Percentiles rank a stretch among this genome's conserved stretches.
phyloP scores from a whole-genome alignment of 2,113 vertebrate species.

The Toxotes jaculatrix region DNA sequence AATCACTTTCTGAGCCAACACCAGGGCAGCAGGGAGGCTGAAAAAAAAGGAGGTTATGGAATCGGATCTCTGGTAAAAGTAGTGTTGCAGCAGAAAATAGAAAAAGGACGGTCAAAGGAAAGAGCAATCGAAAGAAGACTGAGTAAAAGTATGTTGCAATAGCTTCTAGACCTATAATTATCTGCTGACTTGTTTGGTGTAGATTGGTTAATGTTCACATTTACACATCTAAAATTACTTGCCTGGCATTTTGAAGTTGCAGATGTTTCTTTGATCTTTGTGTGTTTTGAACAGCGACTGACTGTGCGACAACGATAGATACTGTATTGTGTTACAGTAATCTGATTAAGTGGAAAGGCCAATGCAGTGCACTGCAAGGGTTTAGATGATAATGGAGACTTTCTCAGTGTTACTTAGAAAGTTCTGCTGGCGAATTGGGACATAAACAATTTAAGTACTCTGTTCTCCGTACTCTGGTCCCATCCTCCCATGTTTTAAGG shows the following conservation, averaged over 20 bases:
- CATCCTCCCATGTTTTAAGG: slow-evolving; percentile 20
- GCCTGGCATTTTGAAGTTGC: background rate
- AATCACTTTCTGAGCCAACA: slow-evolving; percentile 40
- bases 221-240: background rate
- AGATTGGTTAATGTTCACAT: background rate
- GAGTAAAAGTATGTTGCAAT: slow-evolving; percentile 4
- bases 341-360: slow-evolving; percentile 36
- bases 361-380: background rate
- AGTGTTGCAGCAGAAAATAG: slow-evolving; percentile 18
- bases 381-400: slow-evolving; percentile 44
- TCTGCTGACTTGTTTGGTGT: background rate
- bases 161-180: background rate
- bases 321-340: slow-evolving; percentile 11
- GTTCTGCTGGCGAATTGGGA: slow-evolving; percentile 19
- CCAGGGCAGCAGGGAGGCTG: background rate
- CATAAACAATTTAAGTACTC: slow-evolving; percentile 33
- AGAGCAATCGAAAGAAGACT: background rate
- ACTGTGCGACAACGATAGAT: slow-evolving; percentile 1
- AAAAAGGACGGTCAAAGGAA: slow-evolving; percentile 5
- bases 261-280: background rate
- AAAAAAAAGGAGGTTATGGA: slow-evolving; percentile 41
- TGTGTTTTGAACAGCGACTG: background rate
- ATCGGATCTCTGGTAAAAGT: slow-evolving; percentile 31
- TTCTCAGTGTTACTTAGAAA: slow-evolving; percentile 27
- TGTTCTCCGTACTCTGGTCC: background rate